Conservation (phyloP, 2,888 invertebrate species). For the Syrphus vitripennis region DNA sequence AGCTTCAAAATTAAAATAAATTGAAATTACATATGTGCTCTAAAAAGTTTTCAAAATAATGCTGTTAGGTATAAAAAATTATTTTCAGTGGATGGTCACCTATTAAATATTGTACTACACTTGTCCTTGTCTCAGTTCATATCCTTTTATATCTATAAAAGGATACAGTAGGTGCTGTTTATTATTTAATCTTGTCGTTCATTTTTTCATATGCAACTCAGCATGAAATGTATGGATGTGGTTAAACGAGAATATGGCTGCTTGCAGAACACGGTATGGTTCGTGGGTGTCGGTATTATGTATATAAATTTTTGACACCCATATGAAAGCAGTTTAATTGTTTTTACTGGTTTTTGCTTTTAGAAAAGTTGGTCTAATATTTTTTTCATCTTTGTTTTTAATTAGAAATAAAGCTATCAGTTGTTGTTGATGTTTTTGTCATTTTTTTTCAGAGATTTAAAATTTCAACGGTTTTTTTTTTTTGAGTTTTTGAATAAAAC, state of each 20-base stretch:
- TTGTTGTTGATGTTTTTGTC: background rate
- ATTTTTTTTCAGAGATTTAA: accelerated
- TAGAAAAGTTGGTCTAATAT: background rate
- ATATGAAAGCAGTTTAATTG: background rate
- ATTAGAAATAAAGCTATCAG: background rate
- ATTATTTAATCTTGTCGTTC: background rate
- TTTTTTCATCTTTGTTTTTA: background rate
- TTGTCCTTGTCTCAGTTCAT: background rate
- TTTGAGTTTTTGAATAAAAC: background rate
- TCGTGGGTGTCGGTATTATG: background rate
- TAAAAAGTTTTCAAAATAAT: too few species aligned
- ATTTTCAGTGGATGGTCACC: background rate
- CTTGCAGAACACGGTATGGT: background rate
- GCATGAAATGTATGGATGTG: background rate
- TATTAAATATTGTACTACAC: background rate
- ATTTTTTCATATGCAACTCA: background rate
- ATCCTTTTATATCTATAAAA: too few species aligned
- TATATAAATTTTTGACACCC: background rate
- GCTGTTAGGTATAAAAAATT: too few species aligned
- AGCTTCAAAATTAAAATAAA: too few species aligned
- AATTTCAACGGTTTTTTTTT: background rate
- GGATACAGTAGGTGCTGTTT: background rate
- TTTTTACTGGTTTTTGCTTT: background rate
- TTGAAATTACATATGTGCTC: too few species aligned
- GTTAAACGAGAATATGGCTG: too few species aligned